Evolutionary conservation across 1,140 invertebrate species (phyloP).

Genomic region (Heliothis virescens): DNA sequence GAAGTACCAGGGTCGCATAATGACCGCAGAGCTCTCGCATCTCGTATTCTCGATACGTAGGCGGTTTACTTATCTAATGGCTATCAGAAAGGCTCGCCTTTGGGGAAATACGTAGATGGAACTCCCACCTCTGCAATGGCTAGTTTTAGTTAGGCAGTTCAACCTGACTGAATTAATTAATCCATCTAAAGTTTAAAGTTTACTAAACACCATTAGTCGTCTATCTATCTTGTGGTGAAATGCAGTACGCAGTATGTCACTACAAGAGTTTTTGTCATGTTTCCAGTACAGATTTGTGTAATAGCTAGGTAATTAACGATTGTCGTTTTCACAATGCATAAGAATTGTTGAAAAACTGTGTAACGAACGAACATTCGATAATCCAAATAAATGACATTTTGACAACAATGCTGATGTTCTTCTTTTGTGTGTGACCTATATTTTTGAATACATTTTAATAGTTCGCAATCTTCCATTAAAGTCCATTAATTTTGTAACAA

Average conservation of each 20-base stretch:
- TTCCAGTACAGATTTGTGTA: constrained; percentile 27
- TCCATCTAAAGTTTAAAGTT: neutral
- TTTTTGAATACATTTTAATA: neutral
- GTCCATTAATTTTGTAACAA: neutral
- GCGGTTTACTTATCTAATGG: constrained; percentile 36
- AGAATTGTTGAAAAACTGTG: constrained; percentile 20
- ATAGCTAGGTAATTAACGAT: constrained; percentile 18
- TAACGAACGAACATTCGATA: neutral
- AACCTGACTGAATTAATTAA: neutral
- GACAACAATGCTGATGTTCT: neutral
- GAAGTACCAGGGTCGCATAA: constrained; percentile 15
- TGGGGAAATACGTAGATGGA: constrained; percentile 16
- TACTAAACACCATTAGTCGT: neutral
- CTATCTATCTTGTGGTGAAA: constrained; percentile 7
- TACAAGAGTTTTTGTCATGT: neutral
- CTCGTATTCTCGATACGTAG: constrained; percentile 7
- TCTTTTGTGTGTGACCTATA: neutral
- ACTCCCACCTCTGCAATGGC: neutral
- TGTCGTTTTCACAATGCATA: constrained; percentile 23
- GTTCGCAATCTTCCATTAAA: neutral
- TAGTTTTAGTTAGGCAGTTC: neutral
- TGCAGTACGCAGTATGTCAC: neutral
- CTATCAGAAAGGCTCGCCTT: neutral
- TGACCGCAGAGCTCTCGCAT: neutral
- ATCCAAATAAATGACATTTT: constrained; percentile 7